Base-by-base conservation (phyloP, 2,113 vertebrate species). In the Chaenocephalus aceratus region DNA sequence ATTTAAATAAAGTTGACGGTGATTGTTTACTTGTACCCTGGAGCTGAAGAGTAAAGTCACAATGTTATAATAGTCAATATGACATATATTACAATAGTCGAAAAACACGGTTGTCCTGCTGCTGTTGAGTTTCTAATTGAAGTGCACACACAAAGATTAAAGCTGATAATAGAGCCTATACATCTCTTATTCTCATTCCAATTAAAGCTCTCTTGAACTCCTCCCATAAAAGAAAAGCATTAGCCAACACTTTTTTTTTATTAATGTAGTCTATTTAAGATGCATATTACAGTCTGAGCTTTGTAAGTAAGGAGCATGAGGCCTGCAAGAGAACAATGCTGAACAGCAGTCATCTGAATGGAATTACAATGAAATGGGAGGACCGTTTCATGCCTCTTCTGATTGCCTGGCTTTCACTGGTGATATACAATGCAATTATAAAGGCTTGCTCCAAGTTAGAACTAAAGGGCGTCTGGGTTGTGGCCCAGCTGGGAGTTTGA, bases 371-470 rank as follows among this genome's bases (percentile, higher is more conserved):
- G 36, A 77, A 88, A 53, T 16, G 1, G 45, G 63, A 21, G 36
- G 48, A n/a, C 49, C 30, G 0, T 83, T 83, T 80, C 78, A 64
- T 57, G 57, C 45, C 48, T 30, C 51, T 10, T 79, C 64, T 74
- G 72, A 77, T 58, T 57, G 56, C 72, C 61, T 45, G 71, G 61
- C 73, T 79, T 73, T 73, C 83, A 77, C 44, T 51, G 45, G 23
- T 91, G 80, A 91, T 81, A 12, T 72, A 84, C 63, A 72, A 48
- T 53, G 54, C 65, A 83, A 84, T 88, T 86, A 85, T 36, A 62
- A 26, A 16, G 34, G 15, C 16, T 11, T 56, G 53, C 16, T 62
- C 26, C 36, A 12, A 77, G 69, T 74, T 13, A 14, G 77, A 68
- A 67, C 73, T 58, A 61, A 69, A 62, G 10, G 15, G 54, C 2